phyloP scores from a whole-genome alignment of 2,797 vertebrate genomes.

The Darevskia nairensis region DNA sequence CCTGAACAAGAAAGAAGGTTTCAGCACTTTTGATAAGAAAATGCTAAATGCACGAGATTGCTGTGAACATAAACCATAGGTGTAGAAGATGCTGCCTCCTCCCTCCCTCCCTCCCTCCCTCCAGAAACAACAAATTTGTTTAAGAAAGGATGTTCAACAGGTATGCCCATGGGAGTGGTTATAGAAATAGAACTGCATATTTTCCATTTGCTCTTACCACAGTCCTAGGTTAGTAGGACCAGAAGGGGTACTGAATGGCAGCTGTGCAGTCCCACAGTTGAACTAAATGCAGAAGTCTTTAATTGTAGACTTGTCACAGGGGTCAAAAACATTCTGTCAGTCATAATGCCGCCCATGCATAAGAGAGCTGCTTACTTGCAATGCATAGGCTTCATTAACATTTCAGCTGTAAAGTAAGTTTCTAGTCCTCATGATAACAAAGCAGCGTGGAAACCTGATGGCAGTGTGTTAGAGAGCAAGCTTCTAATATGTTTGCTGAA shows the following conservation, averaged over 20 bases:
- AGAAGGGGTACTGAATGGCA: background rate
- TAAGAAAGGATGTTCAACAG: constrained; percentile 4
- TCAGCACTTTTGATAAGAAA: background rate
- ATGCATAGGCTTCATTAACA: no score
- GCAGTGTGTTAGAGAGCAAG: no score
- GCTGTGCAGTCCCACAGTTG: background rate
- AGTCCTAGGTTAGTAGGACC: background rate
- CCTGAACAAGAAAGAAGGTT: background rate
- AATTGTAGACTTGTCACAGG: background rate
- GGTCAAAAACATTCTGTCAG: no score
- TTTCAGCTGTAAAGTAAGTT: no score
- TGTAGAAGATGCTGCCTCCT: background rate
- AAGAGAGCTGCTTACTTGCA: no score
- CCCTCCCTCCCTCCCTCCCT: background rate
- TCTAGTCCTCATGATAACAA: no score
- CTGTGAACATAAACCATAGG: background rate
- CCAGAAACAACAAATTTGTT: background rate
- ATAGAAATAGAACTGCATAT: background rate
- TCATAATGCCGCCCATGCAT: background rate
- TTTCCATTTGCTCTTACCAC: background rate
- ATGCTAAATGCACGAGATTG: background rate
- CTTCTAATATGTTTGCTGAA: no score
- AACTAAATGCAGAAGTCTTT: background rate
- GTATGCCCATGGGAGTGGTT: background rate
- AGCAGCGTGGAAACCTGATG: no score